Base-by-base conservation (phyloP, 2,888 invertebrate species). In the Phorcus lineatus region DNA sequence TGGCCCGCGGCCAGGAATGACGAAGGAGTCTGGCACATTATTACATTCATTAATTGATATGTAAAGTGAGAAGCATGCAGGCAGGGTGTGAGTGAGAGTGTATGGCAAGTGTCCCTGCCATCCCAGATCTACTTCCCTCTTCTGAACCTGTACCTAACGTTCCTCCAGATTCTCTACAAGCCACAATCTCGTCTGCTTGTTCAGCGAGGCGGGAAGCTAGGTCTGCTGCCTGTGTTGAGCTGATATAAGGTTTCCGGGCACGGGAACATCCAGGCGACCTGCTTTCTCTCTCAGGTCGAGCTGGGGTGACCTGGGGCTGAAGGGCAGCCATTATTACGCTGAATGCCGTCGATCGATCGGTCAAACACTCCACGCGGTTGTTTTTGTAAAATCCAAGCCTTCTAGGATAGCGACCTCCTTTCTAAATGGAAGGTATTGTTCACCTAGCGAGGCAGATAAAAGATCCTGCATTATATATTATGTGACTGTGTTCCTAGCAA, bases 21-120 rank as follows among this genome's bases (percentile, higher is more conserved):
- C 70, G 28, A 36, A 70, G 36, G 70, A 70, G 28, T 19, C 70
- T 70, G 70, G 31, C 70, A 70, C 70, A 70, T 70, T 40, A 70
- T 70, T 70, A 70, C 70, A 40, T 70, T 70, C 70, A 70, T 70
- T 70, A 70, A 70, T 70, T 70, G 70, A 70, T 70, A 70, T 70
- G 70, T 70, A 70, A 70, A 70, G 70, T 19, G 70, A 70, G 70
- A 70, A 36, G 70, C 70, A 70, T 70, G 70, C 70, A 19, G 70
- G 31, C 36, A 17, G 70, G 36, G 70, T 70, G 70, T 70, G 70
- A 70, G 70, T 36, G 40, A 70, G 70, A 31, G 70, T 70, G 70
- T 70, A 19, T 40, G 28, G 36, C 70, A 40, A 70, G 40, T 70
- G 70, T 31, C 31, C 28, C 6, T 36, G 36, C 36, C 19, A 36